phyloP scores from a whole-genome alignment of 1,140 invertebrate species.

The Pinna nobilis region DNA sequence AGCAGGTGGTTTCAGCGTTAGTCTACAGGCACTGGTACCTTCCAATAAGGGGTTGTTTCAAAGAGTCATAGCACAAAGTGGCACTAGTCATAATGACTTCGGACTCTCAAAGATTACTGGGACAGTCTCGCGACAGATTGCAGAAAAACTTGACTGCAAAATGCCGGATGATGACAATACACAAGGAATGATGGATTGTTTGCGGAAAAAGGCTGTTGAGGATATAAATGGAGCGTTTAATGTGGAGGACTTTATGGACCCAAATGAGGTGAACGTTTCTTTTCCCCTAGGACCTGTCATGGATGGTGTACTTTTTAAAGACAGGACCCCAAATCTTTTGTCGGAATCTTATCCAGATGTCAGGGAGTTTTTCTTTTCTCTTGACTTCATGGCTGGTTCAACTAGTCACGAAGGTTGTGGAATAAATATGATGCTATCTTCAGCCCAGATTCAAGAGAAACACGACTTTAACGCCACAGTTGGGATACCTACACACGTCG shows the following conservation, averaged over 20 bases:
- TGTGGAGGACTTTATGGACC: neutral
- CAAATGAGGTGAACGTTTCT: neutral
- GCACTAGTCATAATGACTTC: too few species aligned
- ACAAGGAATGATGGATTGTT: neutral
- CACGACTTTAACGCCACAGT: slow-evolving; percentile 24
- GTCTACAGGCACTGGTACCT: slow-evolving; percentile 58
- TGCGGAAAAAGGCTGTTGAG: neutral
- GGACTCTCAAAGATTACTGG: neutral
- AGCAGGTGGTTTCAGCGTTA: slow-evolving; percentile 94
- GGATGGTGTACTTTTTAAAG: slow-evolving; percentile 42
- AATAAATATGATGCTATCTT: slow-evolving; percentile 16
- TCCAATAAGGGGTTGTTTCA: slow-evolving; percentile 86
- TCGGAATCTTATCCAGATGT: slow-evolving; percentile 15
- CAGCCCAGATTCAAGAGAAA: slow-evolving; percentile 25
- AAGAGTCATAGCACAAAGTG: slow-evolving; percentile 74
- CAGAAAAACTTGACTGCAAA: neutral
- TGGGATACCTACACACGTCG: slow-evolving; percentile 29
- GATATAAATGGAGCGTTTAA: slow-evolving; percentile 69
- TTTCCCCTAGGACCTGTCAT: slow-evolving; percentile 20
- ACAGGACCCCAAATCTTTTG: neutral
- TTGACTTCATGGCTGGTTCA: slow-evolving; percentile 47
- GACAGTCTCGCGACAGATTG: neutral
- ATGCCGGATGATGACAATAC: neutral
- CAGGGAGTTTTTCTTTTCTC: slow-evolving; percentile 12
- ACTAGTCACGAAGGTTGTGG: slow-evolving; percentile 42